Conservation (phyloP, 2,113 vertebrate species). For the Microcebus ravelobensis region DNA sequence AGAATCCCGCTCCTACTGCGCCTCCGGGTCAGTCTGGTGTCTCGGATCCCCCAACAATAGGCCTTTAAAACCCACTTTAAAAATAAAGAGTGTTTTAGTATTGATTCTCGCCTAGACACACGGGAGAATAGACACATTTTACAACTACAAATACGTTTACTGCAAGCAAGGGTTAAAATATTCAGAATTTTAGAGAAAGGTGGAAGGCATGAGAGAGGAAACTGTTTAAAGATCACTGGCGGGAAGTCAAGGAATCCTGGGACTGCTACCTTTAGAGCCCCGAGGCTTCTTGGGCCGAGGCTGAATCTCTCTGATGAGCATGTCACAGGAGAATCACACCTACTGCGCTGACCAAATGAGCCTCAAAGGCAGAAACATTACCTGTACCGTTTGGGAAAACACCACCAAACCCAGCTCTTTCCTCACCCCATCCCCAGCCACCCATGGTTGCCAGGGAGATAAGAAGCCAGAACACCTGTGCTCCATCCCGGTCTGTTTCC, state of each 20-base stretch:
- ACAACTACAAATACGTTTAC: slow-evolving; percentile 45
- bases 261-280: neutral
- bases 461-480: neutral
- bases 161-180: slow-evolving; percentile 63
- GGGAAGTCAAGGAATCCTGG: neutral
- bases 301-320: neutral
- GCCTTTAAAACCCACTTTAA: slow-evolving; percentile 57
- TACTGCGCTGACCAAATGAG: neutral
- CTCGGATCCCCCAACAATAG: slow-evolving; percentile 23
- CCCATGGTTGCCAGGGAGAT: neutral
- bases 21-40: neutral
- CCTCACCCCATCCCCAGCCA: neutral
- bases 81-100: slow-evolving; percentile 55
- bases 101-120: neutral
- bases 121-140: slow-evolving; percentile 34
- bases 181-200: slow-evolving; percentile 62
- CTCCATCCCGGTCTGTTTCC: neutral
- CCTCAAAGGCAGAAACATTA: neutral
- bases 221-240: neutral
- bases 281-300: no score
- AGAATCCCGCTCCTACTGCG: neutral
- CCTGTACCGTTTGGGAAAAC: neutral
- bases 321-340: neutral
- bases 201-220: neutral
- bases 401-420: neutral